Percentiles rank a stretch among this genome's conserved stretches.
Conservation (phyloP, 2,888 invertebrate species). For the Euzophera pinguis region DNA sequence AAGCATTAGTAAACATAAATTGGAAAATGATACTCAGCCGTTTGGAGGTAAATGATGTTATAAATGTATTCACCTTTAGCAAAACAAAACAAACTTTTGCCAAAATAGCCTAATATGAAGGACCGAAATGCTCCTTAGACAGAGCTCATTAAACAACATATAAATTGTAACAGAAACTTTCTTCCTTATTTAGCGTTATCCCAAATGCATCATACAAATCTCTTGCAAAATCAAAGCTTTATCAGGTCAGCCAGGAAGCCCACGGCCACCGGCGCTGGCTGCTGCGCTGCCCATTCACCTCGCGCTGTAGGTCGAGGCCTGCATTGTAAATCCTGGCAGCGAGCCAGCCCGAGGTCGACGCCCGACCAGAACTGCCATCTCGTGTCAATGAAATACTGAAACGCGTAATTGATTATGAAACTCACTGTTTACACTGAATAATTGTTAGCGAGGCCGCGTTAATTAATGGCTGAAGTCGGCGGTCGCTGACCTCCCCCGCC, state of each 20-base stretch:
- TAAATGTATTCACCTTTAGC: no score
- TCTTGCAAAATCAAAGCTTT: no score
- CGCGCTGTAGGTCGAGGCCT: constrained; percentile 14
- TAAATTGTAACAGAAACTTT: no score
- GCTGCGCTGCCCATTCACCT: constrained; percentile 7
- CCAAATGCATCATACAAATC: no score
- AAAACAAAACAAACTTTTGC: no score
- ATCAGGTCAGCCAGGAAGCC: neutral
- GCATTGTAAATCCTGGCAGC: neutral
- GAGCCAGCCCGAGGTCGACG: constrained; percentile 7
- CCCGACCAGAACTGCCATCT: neutral
- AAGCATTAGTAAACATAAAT: no score
- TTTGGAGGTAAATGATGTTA: no score
- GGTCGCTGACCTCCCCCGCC: neutral
- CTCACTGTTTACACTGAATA: constrained; percentile 8
- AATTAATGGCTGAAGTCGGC: constrained; percentile 4
- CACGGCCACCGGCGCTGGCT: neutral
- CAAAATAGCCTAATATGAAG: no score
- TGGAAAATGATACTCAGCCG: no score
- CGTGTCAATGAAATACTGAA: constrained; percentile 6
- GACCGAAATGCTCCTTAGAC: no score
- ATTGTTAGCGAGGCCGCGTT: neutral
- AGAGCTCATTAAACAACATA: no score
- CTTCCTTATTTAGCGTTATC: no score
- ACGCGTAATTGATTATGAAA: constrained; percentile 1